Evolutionary conservation across 2,888 invertebrate species (phyloP), one percentile per base, ranked within the genome.

Genomic region (Diaperis boleti): DNA sequence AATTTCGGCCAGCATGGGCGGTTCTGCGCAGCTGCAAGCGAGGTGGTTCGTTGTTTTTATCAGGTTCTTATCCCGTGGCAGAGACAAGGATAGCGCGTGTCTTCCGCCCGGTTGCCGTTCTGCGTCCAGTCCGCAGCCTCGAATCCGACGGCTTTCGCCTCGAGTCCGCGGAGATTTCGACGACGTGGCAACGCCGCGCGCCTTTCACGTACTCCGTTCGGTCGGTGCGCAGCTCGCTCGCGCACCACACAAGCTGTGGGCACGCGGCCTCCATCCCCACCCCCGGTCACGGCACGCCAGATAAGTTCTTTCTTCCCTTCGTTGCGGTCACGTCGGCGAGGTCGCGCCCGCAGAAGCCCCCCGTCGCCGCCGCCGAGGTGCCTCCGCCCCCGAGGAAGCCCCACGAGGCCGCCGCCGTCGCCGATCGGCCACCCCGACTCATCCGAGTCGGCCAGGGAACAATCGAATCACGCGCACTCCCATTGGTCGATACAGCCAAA

Each of bases 161-260:
- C 18, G 39, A 5, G 29, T 10, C 10, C 20, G 39, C 10, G 41
- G 17, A 2, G 41, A 37, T 35, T 10, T 7, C 10, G 3, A 11
- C n/a, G 33, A 50, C 3, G 1, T 45, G 74, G 68, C 74, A 73
- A 72, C 70, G 31, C 62, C 3, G 41, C 45, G 39, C 33, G 22
- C 56, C 44, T 55, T 50, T 65, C 56, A 45, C 61, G 66, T 68
- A 67, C 68, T 45, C 64, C 52, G 59, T 42, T 50, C 13, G 18
- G 11, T 8, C 61, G 17, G 31, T 55, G 75, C 75, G 75, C 76
- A 75, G 22, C 50, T 29, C 47, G 22, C 72, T 64, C 66, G 69
- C 76, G 76, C 76, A 76, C 75, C 75, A 75, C 74, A 73, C 75
- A 75, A 72, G 70, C 71, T 69, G 69, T 68, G 70, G 74, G 75